Percentiles rank a stretch among this genome's conserved stretches.
Conservation (phyloP, 2,888 invertebrate species). For the Stomorhina lunata region DNA sequence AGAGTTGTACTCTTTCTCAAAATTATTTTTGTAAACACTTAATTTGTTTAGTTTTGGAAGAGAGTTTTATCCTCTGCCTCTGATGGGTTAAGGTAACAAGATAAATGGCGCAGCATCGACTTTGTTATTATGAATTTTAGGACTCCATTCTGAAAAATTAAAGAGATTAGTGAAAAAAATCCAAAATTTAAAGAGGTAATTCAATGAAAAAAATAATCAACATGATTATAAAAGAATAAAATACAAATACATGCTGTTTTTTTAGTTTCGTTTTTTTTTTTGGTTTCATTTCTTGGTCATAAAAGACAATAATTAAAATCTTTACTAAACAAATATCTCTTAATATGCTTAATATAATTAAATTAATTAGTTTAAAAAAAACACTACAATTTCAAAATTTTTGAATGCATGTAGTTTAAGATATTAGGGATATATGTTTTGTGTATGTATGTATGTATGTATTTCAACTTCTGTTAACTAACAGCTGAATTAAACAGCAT, state of each 20-base stretch:
- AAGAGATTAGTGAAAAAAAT: constrained; percentile 45
- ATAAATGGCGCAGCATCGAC: constrained; percentile 34
- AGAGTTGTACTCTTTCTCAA: constrained; percentile 64
- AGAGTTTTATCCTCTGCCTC: constrained; percentile 58
- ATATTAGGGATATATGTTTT: background rate
- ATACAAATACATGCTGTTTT: constrained; percentile 60
- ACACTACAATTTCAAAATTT: constrained; percentile 39
- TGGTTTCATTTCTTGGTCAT: constrained; percentile 45
- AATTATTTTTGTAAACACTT: constrained; percentile 48
- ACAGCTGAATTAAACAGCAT: constrained; percentile 29
- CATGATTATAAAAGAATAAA: constrained; percentile 43
- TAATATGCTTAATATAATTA: constrained; percentile 32
- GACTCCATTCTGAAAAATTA: constrained; percentile 59
- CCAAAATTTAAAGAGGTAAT: background rate
- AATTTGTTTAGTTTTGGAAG: constrained; percentile 32
- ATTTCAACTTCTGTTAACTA: constrained; percentile 11
- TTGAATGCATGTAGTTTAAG: constrained; percentile 8
- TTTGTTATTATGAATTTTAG: constrained; percentile 20
- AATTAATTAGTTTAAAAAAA: constrained; percentile 26
- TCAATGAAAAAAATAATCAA: constrained; percentile 21
- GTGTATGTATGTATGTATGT: constrained; percentile 8
- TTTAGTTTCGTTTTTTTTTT: constrained; percentile 40
- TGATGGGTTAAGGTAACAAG: constrained; percentile 33
- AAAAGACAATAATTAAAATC: constrained; percentile 51
- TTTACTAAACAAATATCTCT: constrained; percentile 57